phyloP scores from a whole-genome alignment of 2,888 invertebrate genomes.

The Oligia latruncula region DNA sequence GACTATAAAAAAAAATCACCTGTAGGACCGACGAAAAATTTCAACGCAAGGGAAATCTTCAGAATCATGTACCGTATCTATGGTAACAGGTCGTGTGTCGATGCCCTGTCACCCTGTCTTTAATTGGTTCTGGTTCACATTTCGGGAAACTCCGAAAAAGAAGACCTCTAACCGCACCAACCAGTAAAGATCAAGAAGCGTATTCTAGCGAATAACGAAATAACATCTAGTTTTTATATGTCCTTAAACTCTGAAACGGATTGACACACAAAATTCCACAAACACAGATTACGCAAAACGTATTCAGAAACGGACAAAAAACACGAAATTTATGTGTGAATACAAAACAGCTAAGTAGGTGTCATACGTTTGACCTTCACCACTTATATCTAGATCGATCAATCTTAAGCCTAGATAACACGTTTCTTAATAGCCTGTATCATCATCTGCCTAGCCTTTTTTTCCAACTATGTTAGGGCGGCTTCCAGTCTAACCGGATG shows the following conservation, averaged over 20 bases:
- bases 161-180: too few relatives aligned
- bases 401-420: slow-evolving; percentile 66
- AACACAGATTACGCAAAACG: slow-evolving; percentile 46
- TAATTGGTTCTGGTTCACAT: not conserved
- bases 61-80: not conserved
- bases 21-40: too few relatives aligned
- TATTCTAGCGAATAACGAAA: slow-evolving; percentile 9
- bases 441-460: too few relatives aligned
- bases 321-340: slow-evolving; percentile 52
- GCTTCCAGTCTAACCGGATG: too few relatives aligned
- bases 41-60: too few relatives aligned
- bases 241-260: slow-evolving; percentile 30
- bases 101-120: too few relatives aligned
- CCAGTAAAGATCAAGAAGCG: not conserved
- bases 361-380: slow-evolving; percentile 53
- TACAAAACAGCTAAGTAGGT: slow-evolving; percentile 43
- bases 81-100: too few relatives aligned
- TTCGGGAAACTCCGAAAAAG: not conserved
- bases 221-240: slow-evolving; percentile 2
- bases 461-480: too few relatives aligned
- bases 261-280: slow-evolving; percentile 42
- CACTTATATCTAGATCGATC: slow-evolving; percentile 68
- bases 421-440: slow-evolving; percentile 59
- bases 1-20: too few relatives aligned
- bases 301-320: slow-evolving; percentile 27